Evolutionary conservation across 1,140 invertebrate genomes (phyloP).

Genomic region (Subanguina moxae): DNA sequence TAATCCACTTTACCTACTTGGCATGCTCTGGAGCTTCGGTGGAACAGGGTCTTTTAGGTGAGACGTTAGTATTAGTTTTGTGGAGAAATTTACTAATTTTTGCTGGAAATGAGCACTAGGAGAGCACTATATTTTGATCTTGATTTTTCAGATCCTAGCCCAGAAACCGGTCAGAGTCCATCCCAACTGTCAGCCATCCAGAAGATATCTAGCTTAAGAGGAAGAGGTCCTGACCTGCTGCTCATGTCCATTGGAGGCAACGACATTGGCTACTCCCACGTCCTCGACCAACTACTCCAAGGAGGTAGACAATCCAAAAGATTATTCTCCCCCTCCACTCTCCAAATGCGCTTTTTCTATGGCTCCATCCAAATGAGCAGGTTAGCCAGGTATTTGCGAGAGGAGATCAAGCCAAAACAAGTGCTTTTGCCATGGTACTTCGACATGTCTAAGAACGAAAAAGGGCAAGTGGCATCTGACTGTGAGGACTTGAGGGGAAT

Average conservation of each 20-base stretch:
- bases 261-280: slow-evolving; percentile 24
- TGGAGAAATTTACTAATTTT: too few species aligned
- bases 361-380: slow-evolving; percentile 19
- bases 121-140: too few species aligned
- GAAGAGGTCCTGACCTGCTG: slow-evolving; percentile 19
- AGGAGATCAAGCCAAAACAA: slow-evolving; percentile 16
- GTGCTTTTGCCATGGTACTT: slow-evolving; percentile 25
- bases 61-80: too few species aligned
- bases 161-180: neutral
- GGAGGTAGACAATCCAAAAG: neutral
- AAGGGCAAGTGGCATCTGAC: slow-evolving; percentile 11
- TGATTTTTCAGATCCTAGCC: too few species aligned
- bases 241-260: slow-evolving; percentile 26
- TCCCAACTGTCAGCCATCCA: neutral
- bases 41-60: slow-evolving; percentile 10
- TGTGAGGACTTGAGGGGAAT: slow-evolving; percentile 19
- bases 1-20: slow-evolving; percentile 27
- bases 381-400: neutral
- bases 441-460: slow-evolving; percentile 22
- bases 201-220: slow-evolving; percentile 10
- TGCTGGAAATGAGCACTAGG: too few species aligned
- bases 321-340: neutral
- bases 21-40: slow-evolving; percentile 26
- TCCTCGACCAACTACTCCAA: slow-evolving; percentile 16
- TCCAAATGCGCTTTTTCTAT: slow-evolving; percentile 19